Evolutionary conservation across 2,888 invertebrate species (phyloP).

Genomic region (Tiliacea aurago): DNA sequence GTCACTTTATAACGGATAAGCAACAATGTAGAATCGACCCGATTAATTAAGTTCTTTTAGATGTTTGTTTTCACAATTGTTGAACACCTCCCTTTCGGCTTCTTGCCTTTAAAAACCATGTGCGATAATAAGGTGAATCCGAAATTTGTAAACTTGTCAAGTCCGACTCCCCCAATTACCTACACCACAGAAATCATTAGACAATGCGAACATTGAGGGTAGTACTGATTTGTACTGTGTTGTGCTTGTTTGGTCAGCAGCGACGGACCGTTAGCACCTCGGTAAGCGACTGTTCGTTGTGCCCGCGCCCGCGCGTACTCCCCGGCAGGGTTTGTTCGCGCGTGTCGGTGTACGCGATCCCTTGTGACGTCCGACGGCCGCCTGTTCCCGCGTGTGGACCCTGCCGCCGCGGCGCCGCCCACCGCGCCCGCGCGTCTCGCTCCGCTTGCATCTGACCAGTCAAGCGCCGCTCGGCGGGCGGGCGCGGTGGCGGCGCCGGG

Average conservation of each 20-base stretch:
- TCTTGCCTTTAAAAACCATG: constrained; percentile 67
- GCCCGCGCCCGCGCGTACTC: constrained; percentile 82
- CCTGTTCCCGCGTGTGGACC: constrained; percentile 72
- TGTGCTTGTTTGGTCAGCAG: constrained; percentile 91
- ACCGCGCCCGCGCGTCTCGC: constrained; percentile 44
- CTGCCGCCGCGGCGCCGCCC: constrained; percentile 61
- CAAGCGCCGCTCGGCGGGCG: constrained; percentile 51
- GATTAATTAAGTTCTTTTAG: constrained; percentile 54
- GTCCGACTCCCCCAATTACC: constrained; percentile 69
- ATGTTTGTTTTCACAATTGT: constrained; percentile 63
- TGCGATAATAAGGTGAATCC: constrained; percentile 67
- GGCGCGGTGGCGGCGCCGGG: constrained; percentile 60
- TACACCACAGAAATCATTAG: constrained; percentile 76
- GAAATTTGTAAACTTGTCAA: constrained; percentile 68
- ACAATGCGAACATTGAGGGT: constrained; percentile 84
- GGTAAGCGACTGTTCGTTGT: constrained; percentile 87
- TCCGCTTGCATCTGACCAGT: constrained; percentile 52
- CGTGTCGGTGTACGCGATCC: constrained; percentile 85
- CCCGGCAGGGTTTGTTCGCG: constrained; percentile 81
- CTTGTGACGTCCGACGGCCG: constrained; percentile 89
- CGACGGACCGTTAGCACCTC: constrained; percentile 90
- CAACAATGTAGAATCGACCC: constrained; percentile 49
- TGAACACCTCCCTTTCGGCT: constrained; percentile 60
- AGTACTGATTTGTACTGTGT: constrained; percentile 89
- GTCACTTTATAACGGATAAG: constrained; percentile 31